These are phyloP conservation scores for Calosoma granatense DNA, from an alignment of 1,140 invertebrate genomes.

Conservation along the genomic window DNA sequence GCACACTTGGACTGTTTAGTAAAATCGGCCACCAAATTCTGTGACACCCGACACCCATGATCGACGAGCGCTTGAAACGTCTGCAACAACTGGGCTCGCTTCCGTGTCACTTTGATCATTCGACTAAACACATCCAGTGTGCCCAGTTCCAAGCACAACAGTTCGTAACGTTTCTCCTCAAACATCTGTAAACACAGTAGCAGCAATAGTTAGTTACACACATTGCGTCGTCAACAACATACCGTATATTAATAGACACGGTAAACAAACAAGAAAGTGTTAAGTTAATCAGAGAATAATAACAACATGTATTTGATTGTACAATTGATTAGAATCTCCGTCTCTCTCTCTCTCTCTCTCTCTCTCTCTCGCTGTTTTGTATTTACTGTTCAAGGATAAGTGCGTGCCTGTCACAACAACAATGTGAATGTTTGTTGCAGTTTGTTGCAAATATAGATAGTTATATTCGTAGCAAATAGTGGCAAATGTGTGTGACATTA, in stretches of 20 bases:
- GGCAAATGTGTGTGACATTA: too few species aligned
- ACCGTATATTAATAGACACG: constrained; percentile 23
- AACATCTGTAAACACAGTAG: constrained; percentile 45
- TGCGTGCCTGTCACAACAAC: not conserved
- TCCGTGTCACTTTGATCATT: constrained; percentile 59
- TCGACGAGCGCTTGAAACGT: constrained; percentile 56
- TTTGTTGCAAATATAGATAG: not conserved
- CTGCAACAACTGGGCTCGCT: constrained; percentile 52
- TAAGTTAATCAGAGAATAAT: constrained; percentile 11
- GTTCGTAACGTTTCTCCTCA: constrained; percentile 47
- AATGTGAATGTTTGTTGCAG: not conserved
- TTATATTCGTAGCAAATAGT: constrained; percentile 1
- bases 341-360: too few species aligned
- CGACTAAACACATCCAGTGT: constrained; percentile 61
- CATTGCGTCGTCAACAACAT: not conserved
- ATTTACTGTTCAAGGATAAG: not conserved
- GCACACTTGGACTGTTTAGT: constrained; percentile 28
- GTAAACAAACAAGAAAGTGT: constrained; percentile 17
- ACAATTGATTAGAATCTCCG: too few species aligned
- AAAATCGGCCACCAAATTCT: constrained; percentile 41
- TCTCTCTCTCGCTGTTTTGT: constrained; percentile 8
- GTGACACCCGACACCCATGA: constrained; percentile 44
- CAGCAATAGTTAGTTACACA: constrained; percentile 14
- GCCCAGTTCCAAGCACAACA: constrained; percentile 54
- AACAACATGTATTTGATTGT: too few species aligned